A percentile compares a stretch with the other conserved stretches of the same genome.
phyloP scores from a whole-genome alignment of 2,797 vertebrate genomes.

The Myotis planiceps region DNA sequence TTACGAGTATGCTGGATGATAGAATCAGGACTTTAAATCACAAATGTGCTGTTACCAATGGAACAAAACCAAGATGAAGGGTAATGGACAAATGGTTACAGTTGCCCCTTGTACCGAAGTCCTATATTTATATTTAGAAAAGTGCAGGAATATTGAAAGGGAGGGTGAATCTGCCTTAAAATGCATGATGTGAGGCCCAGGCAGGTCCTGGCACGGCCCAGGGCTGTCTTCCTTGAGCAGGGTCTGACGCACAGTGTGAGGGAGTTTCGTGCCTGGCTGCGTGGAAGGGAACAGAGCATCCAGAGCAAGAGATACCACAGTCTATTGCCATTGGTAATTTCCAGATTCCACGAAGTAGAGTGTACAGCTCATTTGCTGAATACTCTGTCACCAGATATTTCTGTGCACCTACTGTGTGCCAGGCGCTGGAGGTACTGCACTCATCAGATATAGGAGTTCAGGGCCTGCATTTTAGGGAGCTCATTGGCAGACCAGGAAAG shows the following conservation, averaged over 20 bases:
- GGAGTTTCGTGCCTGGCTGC: too few species aligned
- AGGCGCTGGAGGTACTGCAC: neutral
- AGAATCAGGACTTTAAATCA: neutral
- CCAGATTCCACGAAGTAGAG: neutral
- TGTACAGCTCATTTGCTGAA: neutral
- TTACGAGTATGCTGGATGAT: neutral
- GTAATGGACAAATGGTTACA: neutral
- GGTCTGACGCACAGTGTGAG: neutral
- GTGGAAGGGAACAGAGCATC: fast-evolving
- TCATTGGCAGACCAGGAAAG: neutral
- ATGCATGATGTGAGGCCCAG: too few species aligned
- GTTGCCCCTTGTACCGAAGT: neutral
- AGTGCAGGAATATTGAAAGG: neutral
- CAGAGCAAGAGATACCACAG: neutral
- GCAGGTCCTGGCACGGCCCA: neutral
- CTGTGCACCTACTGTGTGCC: neutral
- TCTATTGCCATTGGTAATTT: neutral
- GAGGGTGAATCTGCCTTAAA: too few species aligned
- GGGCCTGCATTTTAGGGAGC: neutral
- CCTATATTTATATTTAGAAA: neutral
- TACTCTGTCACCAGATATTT: neutral
- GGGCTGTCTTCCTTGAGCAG: neutral
- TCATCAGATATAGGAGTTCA: neutral
- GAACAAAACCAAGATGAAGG: neutral
- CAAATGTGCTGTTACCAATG: neutral